Conservation (phyloP, 2,888 invertebrate genomes). For the Listrodromus nycthemerus region DNA sequence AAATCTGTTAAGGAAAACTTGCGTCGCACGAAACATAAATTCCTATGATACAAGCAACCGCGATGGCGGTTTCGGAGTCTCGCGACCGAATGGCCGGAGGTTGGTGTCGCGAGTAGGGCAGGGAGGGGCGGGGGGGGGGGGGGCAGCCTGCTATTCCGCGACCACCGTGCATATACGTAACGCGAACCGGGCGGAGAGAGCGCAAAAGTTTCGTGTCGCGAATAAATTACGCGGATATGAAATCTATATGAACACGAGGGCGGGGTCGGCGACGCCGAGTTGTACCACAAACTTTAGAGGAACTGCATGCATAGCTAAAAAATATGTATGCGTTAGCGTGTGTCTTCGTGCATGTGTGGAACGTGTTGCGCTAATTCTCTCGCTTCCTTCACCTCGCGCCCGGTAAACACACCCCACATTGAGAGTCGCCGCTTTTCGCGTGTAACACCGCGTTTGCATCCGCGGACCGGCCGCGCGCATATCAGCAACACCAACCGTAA, state of each 20-base stretch:
- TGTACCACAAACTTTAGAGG: conserved; percentile 56
- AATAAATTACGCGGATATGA: conserved; percentile 67
- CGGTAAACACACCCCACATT: conserved; percentile 44
- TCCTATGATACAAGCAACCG: conserved; percentile 49
- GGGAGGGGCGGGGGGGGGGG: background rate
- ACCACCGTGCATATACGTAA: conserved; percentile 15
- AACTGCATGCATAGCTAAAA: conserved; percentile 49
- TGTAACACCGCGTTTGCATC: conserved; percentile 56
- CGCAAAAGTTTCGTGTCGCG: conserved; percentile 65
- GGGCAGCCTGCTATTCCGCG: background rate
- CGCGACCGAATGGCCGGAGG: background rate
- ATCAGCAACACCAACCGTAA: conserved; percentile 35
- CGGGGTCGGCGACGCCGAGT: conserved; percentile 26
- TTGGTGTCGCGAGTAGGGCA: background rate
- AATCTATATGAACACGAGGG: conserved; percentile 62
- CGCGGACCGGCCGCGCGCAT: conserved; percentile 32
- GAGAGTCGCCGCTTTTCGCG: conserved; percentile 46
- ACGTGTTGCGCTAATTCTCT: conserved; percentile 48
- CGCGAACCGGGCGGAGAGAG: conserved; percentile 28
- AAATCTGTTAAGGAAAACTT: conserved; percentile 64
- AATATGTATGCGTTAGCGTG: conserved; percentile 27
- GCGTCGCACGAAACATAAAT: conserved; percentile 62
- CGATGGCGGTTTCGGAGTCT: conserved; percentile 39
- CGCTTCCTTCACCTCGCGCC: conserved; percentile 23
- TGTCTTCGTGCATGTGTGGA: background rate